Conservation (phyloP, 2,797 vertebrate species). For the Lophotriccus pileatus region DNA sequence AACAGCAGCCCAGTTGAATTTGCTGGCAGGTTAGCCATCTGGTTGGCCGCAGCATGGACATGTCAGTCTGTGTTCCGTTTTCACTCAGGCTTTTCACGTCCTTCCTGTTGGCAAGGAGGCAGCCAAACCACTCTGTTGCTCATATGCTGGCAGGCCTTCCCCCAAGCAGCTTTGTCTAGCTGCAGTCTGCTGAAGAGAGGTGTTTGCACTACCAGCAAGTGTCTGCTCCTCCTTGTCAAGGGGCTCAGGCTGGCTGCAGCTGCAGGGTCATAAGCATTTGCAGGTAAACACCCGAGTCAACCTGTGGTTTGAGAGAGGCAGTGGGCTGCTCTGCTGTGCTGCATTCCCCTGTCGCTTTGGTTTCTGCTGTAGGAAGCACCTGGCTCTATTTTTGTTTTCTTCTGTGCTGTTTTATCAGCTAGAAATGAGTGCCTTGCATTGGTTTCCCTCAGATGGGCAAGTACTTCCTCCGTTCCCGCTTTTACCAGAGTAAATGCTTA, state of each 20-base stretch:
- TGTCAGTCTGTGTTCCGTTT: not conserved
- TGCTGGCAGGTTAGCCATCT: not conserved
- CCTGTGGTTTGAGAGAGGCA: not conserved
- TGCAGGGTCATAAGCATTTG: not conserved
- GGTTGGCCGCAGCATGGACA: not conserved
- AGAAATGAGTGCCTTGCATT: not conserved
- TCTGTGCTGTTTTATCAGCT: not conserved
- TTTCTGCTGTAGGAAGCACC: conserved; percentile 46
- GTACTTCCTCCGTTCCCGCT: not conserved
- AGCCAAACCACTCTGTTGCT: not conserved
- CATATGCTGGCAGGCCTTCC: not conserved
- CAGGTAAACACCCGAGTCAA: not conserved
- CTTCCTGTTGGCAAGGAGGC: not conserved
- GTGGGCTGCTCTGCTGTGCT: not conserved
- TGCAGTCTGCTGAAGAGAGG: not conserved
- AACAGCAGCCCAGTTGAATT: not conserved
- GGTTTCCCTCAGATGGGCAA: not conserved
- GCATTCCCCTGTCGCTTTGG: not conserved
- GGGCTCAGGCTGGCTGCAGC: not conserved
- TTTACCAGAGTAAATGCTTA: not conserved
- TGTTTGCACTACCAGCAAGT: not conserved
- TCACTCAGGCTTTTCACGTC: not conserved
- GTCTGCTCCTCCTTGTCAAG: not conserved
- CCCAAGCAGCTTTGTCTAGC: not conserved
- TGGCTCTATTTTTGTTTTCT: conserved; percentile 25